Evolutionary conservation across 2,888 invertebrate species (phyloP).

Genomic region (Torymus texanus): DNA sequence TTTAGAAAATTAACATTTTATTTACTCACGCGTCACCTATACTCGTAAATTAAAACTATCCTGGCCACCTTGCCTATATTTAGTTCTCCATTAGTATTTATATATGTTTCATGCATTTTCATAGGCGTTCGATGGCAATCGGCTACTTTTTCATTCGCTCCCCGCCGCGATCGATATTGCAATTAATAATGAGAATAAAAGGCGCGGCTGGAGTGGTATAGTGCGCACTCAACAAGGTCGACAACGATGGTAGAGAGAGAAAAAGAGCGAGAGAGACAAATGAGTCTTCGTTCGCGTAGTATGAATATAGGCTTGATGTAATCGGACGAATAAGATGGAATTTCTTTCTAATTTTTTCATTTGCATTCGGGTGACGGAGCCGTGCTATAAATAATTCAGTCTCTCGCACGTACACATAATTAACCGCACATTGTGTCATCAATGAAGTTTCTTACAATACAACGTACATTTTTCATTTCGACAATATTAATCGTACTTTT

Average conservation of each 20-base stretch:
- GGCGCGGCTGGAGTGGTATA: background rate
- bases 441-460: too few species aligned
- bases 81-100: background rate
- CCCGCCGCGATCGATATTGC: conserved; percentile 10
- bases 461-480: too few species aligned
- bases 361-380: conserved; percentile 29
- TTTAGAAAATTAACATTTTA: too few species aligned
- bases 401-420: background rate
- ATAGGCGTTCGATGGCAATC: background rate
- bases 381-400: conserved; percentile 45
- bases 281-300: conserved; percentile 1
- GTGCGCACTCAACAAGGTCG: conserved; percentile 26
- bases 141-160: too few species aligned
- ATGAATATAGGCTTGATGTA: conserved; percentile 45
- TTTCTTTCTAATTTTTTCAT: conserved; percentile 47
- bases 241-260: background rate
- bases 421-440: background rate
- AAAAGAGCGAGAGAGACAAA: conserved; percentile 4
- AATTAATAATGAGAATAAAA: conserved; percentile 42
- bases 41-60: too few species aligned
- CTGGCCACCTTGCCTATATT: background rate
- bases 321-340: conserved; percentile 38
- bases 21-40: too few species aligned
- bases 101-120: background rate
- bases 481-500: too few species aligned